These are phyloP conservation scores for Malurus splendens DNA, from an alignment of 2,797 vertebrate genomes.

Conservation along the genomic window DNA sequence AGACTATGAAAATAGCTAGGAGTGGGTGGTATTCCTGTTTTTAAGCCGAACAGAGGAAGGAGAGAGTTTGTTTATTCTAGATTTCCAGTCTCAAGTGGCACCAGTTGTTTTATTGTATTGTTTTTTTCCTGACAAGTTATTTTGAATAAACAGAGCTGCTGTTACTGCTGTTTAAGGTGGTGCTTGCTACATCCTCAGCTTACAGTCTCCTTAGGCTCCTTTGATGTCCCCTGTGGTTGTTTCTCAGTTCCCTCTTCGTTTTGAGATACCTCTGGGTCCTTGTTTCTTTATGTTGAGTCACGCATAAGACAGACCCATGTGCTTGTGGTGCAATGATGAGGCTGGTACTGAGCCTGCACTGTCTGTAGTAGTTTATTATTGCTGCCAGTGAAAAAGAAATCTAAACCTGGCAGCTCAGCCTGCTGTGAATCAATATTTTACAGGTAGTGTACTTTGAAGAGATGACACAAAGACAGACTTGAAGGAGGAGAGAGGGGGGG, in stretches of 20 bases:
- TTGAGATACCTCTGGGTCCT: conserved; percentile 57
- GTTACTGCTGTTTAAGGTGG: conserved; percentile 37
- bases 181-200: conserved; percentile 23
- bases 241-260: conserved; percentile 59
- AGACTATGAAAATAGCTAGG: conserved; percentile 15
- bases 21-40: conserved; percentile 37
- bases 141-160: conserved; percentile 52
- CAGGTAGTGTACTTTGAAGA: conserved; percentile 80
- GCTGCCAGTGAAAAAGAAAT: conserved; percentile 73
- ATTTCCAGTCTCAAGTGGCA: conserved; percentile 38
- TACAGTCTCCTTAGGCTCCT: conserved; percentile 36
- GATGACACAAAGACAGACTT: conserved; percentile 75
- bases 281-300: conserved; percentile 72
- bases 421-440: conserved; percentile 82
- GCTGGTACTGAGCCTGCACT: conserved; percentile 64
- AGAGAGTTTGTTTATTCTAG: conserved; percentile 26
- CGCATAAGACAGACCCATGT: conserved; percentile 57
- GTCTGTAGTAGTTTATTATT: conserved; percentile 74
- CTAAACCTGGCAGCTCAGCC: conserved; percentile 76
- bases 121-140: conserved; percentile 34
- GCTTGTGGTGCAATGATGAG: conserved; percentile 50
- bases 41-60: conserved; percentile 16
- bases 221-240: conserved; percentile 55
- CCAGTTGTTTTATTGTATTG: neutral
- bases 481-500: conserved; percentile 47